Conservation (phyloP, 2,113 vertebrate genomes). For the Garra rufa region DNA sequence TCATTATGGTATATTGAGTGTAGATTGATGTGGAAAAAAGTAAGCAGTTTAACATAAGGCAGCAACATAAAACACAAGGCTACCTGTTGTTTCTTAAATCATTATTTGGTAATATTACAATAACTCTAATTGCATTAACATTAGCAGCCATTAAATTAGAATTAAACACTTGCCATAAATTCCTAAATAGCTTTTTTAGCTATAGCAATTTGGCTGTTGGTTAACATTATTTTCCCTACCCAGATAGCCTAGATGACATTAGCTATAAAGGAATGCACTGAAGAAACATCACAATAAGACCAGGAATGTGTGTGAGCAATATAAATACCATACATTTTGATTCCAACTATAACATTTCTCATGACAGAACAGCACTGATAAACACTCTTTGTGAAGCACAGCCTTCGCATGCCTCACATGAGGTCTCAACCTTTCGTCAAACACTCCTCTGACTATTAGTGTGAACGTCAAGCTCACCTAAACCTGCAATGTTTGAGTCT, state of each 20-base stretch:
- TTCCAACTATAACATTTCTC: not conserved
- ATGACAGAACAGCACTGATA: not conserved
- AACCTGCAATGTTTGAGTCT: constrained; percentile 12
- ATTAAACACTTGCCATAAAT: no score
- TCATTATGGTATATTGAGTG: no score
- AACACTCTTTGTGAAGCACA: not conserved
- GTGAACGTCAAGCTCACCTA: not conserved
- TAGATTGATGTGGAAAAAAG: no score
- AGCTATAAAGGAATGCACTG: not conserved
- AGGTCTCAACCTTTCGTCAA: constrained; percentile 2
- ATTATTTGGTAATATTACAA: no score
- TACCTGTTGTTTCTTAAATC: no score
- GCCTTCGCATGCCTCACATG: not conserved
- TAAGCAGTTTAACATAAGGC: no score
- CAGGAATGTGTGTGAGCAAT: not conserved
- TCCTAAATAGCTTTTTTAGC: no score
- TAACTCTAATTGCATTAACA: no score
- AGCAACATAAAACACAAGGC: no score
- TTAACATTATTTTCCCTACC: not conserved
- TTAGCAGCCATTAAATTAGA: no score
- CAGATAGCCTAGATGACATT: not conserved
- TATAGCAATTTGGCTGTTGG: not conserved
- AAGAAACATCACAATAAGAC: not conserved
- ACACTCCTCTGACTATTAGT: constrained; percentile 6
- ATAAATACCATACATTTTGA: not conserved